Conservation (phyloP, 2,113 vertebrate species). For the Nycticryphes semicollaris region DNA sequence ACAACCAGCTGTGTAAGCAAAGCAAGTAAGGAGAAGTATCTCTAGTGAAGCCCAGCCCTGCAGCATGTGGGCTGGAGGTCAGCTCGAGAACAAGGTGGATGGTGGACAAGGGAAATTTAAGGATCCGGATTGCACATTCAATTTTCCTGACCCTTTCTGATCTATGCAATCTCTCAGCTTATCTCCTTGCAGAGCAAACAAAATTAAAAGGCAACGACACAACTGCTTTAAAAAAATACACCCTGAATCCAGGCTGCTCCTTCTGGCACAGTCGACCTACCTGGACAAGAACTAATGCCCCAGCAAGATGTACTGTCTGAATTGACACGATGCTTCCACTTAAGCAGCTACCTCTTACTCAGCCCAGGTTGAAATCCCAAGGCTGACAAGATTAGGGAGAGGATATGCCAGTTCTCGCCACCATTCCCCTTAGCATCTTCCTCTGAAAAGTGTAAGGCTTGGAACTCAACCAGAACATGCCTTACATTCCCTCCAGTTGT, state of each 20-base stretch:
- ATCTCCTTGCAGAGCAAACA: neutral
- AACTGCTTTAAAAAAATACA: neutral
- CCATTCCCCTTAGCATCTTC: neutral
- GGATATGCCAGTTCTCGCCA: neutral
- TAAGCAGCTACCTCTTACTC: neutral
- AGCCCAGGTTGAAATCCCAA: neutral
- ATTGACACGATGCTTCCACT: neutral
- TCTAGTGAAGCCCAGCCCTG: neutral
- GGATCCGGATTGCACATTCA: accelerated
- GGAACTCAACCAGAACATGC: neutral
- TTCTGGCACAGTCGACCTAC: neutral
- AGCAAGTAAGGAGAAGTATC: neutral
- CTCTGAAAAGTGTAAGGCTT: neutral
- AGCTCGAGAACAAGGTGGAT: neutral
- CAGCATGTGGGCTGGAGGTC: neutral
- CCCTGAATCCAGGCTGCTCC: neutral
- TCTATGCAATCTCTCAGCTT: neutral
- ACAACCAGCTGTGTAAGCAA: slow-evolving; percentile 40
- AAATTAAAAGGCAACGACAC: neutral
- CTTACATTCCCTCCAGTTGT: neutral
- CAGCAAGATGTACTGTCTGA: neutral
- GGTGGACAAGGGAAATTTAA: neutral
- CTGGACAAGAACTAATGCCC: neutral
- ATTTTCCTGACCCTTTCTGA: neutral
- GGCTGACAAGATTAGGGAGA: neutral